Evolutionary conservation across 2,797 vertebrate genomes (phyloP).

Genomic region (Perodicticus potto): DNA sequence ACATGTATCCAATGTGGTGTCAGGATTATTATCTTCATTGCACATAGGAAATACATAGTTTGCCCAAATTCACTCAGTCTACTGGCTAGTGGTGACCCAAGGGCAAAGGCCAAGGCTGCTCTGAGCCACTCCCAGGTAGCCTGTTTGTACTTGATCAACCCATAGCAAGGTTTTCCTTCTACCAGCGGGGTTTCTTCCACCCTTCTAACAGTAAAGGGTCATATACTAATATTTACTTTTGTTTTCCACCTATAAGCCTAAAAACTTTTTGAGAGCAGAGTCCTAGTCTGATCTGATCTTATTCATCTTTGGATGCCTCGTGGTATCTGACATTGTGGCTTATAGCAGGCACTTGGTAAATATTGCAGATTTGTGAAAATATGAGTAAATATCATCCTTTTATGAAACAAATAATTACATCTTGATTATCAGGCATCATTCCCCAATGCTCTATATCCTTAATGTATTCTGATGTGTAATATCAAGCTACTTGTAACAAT

Average conservation of each 20-base stretch:
- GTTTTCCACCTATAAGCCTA: neutral
- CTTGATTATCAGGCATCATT: neutral
- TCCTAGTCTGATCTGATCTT: neutral
- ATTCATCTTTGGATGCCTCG: neutral
- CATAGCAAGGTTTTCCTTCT: neutral
- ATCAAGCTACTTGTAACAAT: neutral
- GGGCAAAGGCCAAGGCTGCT: neutral
- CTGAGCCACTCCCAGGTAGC: neutral
- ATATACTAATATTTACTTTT: neutral
- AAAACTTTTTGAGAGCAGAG: neutral
- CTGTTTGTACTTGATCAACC: neutral
- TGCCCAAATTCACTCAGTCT: conserved; percentile 24
- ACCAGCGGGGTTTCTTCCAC: neutral
- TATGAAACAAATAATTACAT: neutral
- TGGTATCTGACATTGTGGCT: neutral
- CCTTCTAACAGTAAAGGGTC: neutral
- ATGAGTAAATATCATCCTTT: neutral
- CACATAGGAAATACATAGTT: neutral
- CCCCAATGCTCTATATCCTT: neutral
- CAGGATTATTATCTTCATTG: neutral
- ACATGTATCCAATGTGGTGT: neutral
- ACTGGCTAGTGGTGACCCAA: neutral
- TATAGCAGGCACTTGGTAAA: neutral
- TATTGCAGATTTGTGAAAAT: neutral
- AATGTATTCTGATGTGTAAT: neutral